These are phyloP conservation scores for Phymatocera aterrima DNA, from an alignment of 2,888 invertebrate species.

Conservation along the genomic window DNA sequence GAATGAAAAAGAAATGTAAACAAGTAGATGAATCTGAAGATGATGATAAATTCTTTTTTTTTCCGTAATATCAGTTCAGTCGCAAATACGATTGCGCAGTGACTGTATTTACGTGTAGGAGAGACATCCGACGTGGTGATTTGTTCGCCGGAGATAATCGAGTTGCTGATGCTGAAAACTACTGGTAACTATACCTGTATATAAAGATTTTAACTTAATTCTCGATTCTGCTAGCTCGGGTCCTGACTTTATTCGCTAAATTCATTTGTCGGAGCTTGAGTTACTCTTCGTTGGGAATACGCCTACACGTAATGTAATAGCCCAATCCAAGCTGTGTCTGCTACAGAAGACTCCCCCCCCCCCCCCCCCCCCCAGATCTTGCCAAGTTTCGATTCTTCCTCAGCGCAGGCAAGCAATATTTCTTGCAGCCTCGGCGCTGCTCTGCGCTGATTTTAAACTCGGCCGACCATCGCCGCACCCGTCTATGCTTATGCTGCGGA, in stretches of 20 bases:
- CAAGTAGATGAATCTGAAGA: not conserved
- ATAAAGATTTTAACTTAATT: not conserved
- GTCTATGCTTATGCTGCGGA: not conserved
- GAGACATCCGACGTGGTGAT: not conserved
- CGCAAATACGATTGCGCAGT: constrained; percentile 3
- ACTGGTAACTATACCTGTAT: not conserved
- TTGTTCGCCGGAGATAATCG: constrained; percentile 23
- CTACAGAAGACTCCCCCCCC: too few relatives aligned
- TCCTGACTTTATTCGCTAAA: constrained; percentile 27
- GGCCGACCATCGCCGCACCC: not conserved
- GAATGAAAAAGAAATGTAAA: not conserved
- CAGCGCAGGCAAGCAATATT: constrained; percentile 16
- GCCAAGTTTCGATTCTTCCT: constrained; percentile 32
- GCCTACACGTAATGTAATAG: too few relatives aligned
- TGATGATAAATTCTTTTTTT: not conserved
- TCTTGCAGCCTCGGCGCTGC: constrained; percentile 12
- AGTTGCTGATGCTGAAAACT: not conserved
- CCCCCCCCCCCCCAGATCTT: constrained; percentile 16
- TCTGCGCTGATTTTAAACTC: constrained; percentile 16
- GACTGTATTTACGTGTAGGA: constrained; percentile 8
- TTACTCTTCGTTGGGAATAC: constrained; percentile 4
- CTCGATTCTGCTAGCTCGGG: not conserved
- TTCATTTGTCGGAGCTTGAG: not conserved
- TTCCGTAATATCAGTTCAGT: not conserved
- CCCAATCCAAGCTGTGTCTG: too few relatives aligned